These are phyloP conservation scores for Nyctalus aviator DNA, from an alignment of 2,797 vertebrate species.

Conservation along the genomic window DNA sequence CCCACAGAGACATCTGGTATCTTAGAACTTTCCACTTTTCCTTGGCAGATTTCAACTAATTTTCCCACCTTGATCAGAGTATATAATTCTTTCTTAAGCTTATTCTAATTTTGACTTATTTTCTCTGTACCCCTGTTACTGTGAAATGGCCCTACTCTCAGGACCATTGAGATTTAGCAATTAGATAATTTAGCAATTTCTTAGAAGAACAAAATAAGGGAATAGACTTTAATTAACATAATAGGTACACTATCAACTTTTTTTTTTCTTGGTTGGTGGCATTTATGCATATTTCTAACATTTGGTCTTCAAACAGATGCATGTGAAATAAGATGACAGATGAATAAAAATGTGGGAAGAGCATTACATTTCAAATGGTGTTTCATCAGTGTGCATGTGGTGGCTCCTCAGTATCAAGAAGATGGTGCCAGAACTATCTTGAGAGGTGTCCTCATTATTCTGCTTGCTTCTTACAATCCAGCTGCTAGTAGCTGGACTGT, in stretches of 20 bases:
- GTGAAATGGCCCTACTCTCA: conserved; percentile 83
- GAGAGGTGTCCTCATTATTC: neutral
- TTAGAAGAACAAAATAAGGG: conserved; percentile 75
- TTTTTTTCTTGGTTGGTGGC: neutral
- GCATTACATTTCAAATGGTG: neutral
- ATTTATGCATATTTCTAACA: conserved; percentile 50
- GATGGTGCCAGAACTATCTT: neutral
- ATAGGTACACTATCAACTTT: neutral
- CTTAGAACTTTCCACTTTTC: conserved; percentile 78
- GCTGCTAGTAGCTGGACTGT: neutral
- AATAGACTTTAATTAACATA: conserved; percentile 61
- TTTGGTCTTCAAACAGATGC: conserved; percentile 61
- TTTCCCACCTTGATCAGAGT: conserved; percentile 81
- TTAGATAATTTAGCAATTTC: conserved; percentile 80
- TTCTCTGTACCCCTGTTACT: conserved; percentile 72
- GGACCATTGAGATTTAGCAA: conserved; percentile 70
- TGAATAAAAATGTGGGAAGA: conserved; percentile 58
- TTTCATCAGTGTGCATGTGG: neutral
- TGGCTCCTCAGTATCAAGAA: neutral
- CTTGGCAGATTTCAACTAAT: conserved; percentile 77
- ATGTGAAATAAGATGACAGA: conserved; percentile 35
- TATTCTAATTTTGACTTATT: conserved; percentile 83
- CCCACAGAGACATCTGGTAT: conserved; percentile 82
- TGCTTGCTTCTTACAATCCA: neutral
- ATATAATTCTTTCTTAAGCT: conserved; percentile 79